Evolutionary conservation across 1,140 invertebrate genomes (phyloP).

Genomic region (Andrena cerasifolii): DNA sequence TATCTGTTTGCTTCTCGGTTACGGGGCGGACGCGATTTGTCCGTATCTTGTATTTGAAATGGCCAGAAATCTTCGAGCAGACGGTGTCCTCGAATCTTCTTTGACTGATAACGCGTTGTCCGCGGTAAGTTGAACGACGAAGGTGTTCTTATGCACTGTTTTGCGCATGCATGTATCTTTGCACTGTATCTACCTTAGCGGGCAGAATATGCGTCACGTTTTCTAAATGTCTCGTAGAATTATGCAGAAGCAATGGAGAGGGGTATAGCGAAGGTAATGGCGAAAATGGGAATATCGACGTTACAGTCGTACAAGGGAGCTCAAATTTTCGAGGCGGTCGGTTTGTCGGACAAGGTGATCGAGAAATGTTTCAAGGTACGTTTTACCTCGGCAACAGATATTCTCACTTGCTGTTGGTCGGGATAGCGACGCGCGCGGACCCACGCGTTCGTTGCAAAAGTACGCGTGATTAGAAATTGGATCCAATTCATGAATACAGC

Average conservation of each 20-base stretch:
- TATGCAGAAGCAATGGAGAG: constrained; percentile 89
- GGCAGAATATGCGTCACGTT: not conserved
- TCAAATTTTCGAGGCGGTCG: constrained; percentile 99
- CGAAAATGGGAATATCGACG: constrained; percentile 99
- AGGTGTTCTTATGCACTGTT: not conserved
- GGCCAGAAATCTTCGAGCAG: constrained; percentile 90
- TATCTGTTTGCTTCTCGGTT: constrained; percentile 97
- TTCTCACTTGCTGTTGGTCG: not conserved
- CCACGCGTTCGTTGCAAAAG: too few species aligned
- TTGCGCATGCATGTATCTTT: too few species aligned
- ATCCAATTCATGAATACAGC: constrained; percentile 72
- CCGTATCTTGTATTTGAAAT: constrained; percentile 98
- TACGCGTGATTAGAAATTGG: constrained; percentile 71
- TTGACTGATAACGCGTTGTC: constrained; percentile 94
- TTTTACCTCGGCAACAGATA: not conserved
- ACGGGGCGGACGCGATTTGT: constrained; percentile 98
- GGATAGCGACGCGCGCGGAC: too few species aligned
- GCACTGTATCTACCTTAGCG: too few species aligned
- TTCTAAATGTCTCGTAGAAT: constrained; percentile 79
- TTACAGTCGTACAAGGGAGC: constrained; percentile 99
- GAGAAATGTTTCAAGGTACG: constrained; percentile 95
- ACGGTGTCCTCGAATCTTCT: constrained; percentile 89
- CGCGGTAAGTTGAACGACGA: constrained; percentile 82
- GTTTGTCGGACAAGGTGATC: constrained; percentile 95
- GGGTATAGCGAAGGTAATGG: constrained; percentile 96